Evolutionary conservation across 1,140 invertebrate species (phyloP).

Genomic region (Drosophila erecta): DNA sequence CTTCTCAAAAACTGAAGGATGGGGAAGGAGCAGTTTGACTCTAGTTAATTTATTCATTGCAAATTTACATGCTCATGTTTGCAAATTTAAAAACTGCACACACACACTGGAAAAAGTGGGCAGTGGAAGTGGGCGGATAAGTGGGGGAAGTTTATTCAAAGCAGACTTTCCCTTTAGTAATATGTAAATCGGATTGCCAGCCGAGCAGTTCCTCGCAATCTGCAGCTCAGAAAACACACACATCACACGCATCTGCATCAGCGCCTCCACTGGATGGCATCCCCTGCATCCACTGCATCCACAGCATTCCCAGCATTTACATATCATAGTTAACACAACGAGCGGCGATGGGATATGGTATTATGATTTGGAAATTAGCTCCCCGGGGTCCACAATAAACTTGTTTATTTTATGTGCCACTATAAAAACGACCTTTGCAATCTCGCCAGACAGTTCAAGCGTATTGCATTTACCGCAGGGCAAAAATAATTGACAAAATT

Average conservation of each 20-base stretch:
- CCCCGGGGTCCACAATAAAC: not conserved
- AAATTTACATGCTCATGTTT: constrained; percentile 82
- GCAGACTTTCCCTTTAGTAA: constrained; percentile 72
- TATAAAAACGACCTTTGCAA: not conserved
- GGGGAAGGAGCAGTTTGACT: constrained; percentile 30
- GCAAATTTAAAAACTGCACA: constrained; percentile 78
- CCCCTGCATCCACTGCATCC: constrained; percentile 37
- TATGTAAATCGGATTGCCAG: constrained; percentile 71
- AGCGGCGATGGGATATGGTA: not conserved
- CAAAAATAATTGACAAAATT: too few relatives aligned
- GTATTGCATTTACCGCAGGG: not conserved
- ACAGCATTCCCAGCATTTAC: constrained; percentile 63
- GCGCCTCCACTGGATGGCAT: constrained; percentile 54
- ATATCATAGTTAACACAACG: constrained; percentile 63
- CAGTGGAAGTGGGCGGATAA: not conserved
- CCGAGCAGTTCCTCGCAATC: constrained; percentile 32
- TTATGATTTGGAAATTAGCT: constrained; percentile 24
- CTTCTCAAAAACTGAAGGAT: not conserved
- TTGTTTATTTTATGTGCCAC: not conserved
- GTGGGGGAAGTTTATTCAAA: constrained; percentile 71
- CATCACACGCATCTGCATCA: constrained; percentile 54
- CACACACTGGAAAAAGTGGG: constrained; percentile 4
- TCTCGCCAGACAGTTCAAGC: not conserved
- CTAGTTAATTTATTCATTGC: constrained; percentile 80
- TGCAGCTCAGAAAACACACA: constrained; percentile 23